Base-by-base conservation (phyloP, 1,140 invertebrate species). In the Drusus annulatus region DNA sequence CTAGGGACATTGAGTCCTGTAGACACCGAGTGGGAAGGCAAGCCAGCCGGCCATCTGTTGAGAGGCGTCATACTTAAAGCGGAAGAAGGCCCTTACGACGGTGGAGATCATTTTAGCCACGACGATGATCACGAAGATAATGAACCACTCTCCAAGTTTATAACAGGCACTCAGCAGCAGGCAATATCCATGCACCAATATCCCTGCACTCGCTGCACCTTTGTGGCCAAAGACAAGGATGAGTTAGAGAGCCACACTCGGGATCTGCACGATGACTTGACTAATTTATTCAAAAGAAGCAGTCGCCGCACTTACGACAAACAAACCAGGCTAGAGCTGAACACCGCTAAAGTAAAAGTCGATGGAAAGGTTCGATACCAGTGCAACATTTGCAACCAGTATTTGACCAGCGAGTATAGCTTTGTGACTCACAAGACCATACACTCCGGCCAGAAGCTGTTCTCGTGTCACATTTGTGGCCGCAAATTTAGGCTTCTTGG, bases 361-460 rank as follows among this genome's bases (percentile, higher is more conserved):
- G 85, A 90, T 36, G 90, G 89, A 15, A 88, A 87, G 54, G 84
- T 88, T 16, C 89, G 90, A 83, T 91, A 91, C 68, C 71, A 68
- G 73, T 74, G 84, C 65, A 28, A 79, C 78, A 65, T 82, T 28
- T 81, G 83, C 56, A 63, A 83, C 28, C 45, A 75, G 78, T 79
- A 65, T 52, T 74, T 82, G 28, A 78, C 71, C 51, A 82, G 78
- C 77, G 78, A 80, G 15, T 74, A 80, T 45, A 79, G 75, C 56
- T 84, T 75, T 50, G 76, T 81, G 15, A 69, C 52, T 15, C 84
- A 84, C 79, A 51, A 68, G 63, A 80, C 79, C 2, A 80, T 84
- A 69, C 80, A 86, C 56, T 84, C 81, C 13, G 79, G 80, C 25
- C 80, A 83, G 25, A 81, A 83, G 56, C 76, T 80, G 58, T 85